Conservation (phyloP, 2,113 vertebrate species). For the Salminus brasiliensis region DNA sequence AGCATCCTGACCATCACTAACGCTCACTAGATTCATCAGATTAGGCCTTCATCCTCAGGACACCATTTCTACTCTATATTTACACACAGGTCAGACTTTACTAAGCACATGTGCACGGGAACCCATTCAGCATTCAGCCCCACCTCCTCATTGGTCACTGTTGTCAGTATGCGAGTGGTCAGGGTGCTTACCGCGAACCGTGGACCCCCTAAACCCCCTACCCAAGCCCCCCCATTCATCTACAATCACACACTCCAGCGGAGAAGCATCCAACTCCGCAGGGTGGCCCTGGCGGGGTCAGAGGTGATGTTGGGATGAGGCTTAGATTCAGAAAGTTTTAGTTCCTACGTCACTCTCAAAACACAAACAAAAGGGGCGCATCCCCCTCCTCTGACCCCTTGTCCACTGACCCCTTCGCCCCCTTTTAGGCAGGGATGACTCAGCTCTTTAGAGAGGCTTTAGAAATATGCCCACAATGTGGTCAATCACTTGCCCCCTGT, state of each 20-base stretch:
- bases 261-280: constrained; percentile 59
- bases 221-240: constrained; percentile 41
- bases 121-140: too few species aligned
- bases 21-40: too few species aligned
- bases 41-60: too few species aligned
- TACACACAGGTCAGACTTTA: not conserved
- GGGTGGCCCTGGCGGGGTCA: constrained; percentile 63
- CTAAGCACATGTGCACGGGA: not conserved
- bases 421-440: too few species aligned
- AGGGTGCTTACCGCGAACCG: constrained; percentile 55
- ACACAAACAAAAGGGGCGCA: constrained; percentile 62
- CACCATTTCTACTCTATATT: too few species aligned
- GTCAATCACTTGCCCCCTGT: constrained; percentile 16
- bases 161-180: constrained; percentile 36
- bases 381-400: constrained; percentile 15
- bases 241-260: constrained; percentile 50
- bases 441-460: constrained; percentile 27
- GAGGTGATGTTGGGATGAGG: constrained; percentile 67
- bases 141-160: not conserved
- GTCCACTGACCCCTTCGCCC: constrained; percentile 20
- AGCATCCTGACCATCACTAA: too few species aligned
- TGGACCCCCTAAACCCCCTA: not conserved
- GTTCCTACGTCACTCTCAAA: constrained; percentile 63
- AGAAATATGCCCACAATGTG: constrained; percentile 29
- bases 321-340: constrained; percentile 59